Evolutionary conservation across 2,888 invertebrate genomes (phyloP), one percentile per base, ranked within the genome.

Genomic region (Omphaloscelis lunosa): DNA sequence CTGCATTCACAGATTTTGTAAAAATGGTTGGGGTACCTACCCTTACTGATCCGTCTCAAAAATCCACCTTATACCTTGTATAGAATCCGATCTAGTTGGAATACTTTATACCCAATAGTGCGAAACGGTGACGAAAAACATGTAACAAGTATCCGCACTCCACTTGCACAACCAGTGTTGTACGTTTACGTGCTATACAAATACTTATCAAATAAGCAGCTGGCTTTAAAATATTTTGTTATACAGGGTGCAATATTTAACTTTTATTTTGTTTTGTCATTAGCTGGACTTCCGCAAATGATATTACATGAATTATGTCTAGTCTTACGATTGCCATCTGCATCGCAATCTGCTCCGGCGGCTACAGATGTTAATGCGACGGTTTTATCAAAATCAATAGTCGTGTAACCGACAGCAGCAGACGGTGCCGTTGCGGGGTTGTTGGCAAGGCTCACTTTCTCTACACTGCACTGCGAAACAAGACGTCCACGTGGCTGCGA

Each of bases 321-420:
- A 23, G 98, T 98, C 92, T 98, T 98, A 66, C 99, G 97, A 68
- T 97, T 97, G 69, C 98, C 98, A 89, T 98, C 98, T 79, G 97
- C 95, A 91, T 98, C 98, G 70, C 97, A 96, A 81, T 98, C 98
- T 75, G 97, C 97, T 69, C 97, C 97, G 9, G 98, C 97, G 89
- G 98, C 98, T 53, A 98, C 98, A 48, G 98, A 98, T 34, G 98
- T 98, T 48, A 99, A 97, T 39, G 99, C 99, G 73, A 98, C 98
- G 0, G 99, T 99, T 96, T 98, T 98, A 90, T 99, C 98, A 94
- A 99, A 99, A 95, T 99, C 99, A 88, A 99, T 99, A 1, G 98
- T 98, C 15, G 98, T 98, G 92, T 99, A 99, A 70, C 98, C 98
- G 87, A 98, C 97, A 67, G 92, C 93, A 56, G 93, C 91, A 27